phyloP scores from a whole-genome alignment of 2,113 vertebrate species.

The Eclectus roratus region DNA sequence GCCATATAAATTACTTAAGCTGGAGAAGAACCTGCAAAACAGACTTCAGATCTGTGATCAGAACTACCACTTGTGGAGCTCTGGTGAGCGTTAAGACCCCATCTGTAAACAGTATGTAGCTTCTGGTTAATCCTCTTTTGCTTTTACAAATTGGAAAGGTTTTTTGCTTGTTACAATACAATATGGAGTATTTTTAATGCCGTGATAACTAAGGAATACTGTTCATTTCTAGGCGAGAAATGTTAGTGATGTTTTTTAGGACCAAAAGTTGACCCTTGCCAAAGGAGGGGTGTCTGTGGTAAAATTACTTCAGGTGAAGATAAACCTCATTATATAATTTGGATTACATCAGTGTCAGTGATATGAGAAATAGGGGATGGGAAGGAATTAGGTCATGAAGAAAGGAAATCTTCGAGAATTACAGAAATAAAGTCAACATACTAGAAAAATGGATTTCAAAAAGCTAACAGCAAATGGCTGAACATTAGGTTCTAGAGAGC shows the following conservation, averaged over 20 bases:
- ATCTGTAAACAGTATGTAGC: background rate
- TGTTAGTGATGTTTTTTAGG: background rate
- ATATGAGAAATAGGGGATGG: background rate
- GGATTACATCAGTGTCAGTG: background rate
- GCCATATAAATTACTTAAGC: background rate
- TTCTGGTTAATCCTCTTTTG: background rate
- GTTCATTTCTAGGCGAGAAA: background rate
- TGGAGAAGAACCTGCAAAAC: background rate
- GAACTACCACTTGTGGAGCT: background rate
- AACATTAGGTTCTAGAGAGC: background rate
- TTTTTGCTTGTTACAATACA: background rate
- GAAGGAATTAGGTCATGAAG: background rate
- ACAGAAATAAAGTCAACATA: background rate
- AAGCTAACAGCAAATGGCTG: background rate
- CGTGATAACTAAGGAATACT: background rate
- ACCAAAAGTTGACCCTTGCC: background rate
- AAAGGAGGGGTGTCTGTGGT: background rate
- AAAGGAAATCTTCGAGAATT: background rate
- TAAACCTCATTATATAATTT: background rate
- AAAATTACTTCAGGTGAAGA: background rate
- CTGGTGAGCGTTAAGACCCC: background rate
- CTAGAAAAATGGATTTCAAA: background rate
- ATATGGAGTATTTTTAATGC: background rate
- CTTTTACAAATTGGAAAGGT: background rate
- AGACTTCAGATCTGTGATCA: background rate